Base-by-base conservation (phyloP, 2,113 vertebrate genomes). In the Platanista minor region DNA sequence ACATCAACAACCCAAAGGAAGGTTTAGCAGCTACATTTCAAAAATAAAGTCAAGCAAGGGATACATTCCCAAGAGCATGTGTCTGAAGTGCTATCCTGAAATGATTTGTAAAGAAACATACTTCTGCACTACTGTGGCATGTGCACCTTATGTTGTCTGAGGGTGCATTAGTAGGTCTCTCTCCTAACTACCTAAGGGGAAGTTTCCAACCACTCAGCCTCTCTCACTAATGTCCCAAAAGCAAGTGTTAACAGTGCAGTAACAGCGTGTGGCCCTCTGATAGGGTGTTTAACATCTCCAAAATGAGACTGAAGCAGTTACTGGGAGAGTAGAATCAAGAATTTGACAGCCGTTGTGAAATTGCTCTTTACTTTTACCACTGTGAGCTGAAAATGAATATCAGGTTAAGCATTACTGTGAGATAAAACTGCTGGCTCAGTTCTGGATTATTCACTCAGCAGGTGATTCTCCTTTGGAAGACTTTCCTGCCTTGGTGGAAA, bases 61-160 rank as follows among this genome's bases (percentile, higher is more conserved):
- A 94, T 93, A 41, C 95, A 96, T 66, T 97, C 97, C 97, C 97
- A 92, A 80, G 97, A 98, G 97, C 85, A 39, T 66, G 61, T 67
- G 92, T 98, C 95, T 96, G 92, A 98, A 96, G 96, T 93, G 94
- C 94, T 96, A 98, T 82, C 83, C 92, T 97, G 97, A 98, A 98
- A 97, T 98, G 98, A 98, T 92, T 96, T 97, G 97, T 97, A 98
- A 98, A 98, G 98, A 98, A 98, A 98, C 97, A 98, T 94, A 94
- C 97, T 98, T 98, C 95, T 93, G 97, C 97, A 95, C 90, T 96
- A 36, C 41, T 0, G 27, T 74, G 92, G 96, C 97, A 91, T 14
- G 5, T 92, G 74, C 17, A 36, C 62, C 93, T 91, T 72, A 94
- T 87, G 91, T 67, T 43, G 36, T 74, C 95, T 92, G n/a, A 61